Base-by-base conservation (phyloP, 1,140 invertebrate genomes). In the Ceratosolen fusciceps region DNA sequence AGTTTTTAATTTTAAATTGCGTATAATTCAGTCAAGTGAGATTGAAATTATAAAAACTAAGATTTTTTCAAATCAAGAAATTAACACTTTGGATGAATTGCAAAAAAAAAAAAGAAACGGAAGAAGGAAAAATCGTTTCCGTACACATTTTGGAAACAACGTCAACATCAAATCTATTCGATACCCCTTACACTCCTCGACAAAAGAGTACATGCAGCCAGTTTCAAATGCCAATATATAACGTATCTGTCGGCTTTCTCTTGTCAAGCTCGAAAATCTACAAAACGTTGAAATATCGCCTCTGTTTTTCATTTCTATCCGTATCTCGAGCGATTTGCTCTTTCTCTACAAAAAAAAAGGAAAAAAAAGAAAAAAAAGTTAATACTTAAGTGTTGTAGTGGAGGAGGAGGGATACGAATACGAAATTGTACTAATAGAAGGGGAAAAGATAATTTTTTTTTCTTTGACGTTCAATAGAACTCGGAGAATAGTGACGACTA, bases 251-350 rank as follows among this genome's bases (percentile, higher is more conserved):
- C 31, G 10, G 5, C 31, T 60, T 8, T 68, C 19, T 21, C 31
- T 37, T 19, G 26, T 37, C 26, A 16, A 34, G 10, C n/a, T 7
- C n/a, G n/a, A 68, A 43, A 68, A 52, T 68, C 39, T 12, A 34
- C 26, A 76, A 54, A 67, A 74, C 19, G 14, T 29, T 77, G 65
- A 77, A 70, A 77, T 77, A 68, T 77, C 60, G 26, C 62, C 7
- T 56, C 34, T 52, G 47, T 76, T 77, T 68, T 76, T 70, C 49
- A 77, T 56, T 58, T 58, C 7, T 24, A 37, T 12, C 24, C 72
- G n/a, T 3, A 29, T 1, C 8, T 7, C 12, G 12, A 52, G 14
- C 49, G 12, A 29, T 58, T 58, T 58, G 24, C 24, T 58, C 7
- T 58, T 29, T 10, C 56, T 58, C n/a, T 4, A 29, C 26, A 58